Evolutionary conservation across 2,113 vertebrate genomes (phyloP).

Genomic region (Smithornis capensis): DNA sequence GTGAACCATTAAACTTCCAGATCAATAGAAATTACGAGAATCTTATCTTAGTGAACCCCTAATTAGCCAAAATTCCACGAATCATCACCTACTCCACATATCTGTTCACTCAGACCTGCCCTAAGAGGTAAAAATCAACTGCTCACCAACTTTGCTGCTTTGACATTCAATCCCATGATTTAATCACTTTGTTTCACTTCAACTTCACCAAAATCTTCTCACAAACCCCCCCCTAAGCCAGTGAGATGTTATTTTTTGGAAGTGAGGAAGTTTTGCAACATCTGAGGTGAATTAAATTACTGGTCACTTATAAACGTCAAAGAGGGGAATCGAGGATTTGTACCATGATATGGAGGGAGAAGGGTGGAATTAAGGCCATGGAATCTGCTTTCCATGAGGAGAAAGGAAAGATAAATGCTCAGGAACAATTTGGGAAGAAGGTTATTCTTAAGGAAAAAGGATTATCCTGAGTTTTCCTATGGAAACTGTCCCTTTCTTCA

Average conservation of each 20-base stretch:
- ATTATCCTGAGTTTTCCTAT: not conserved
- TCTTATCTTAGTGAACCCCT: not conserved
- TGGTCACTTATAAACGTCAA: not conserved
- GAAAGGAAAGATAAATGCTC: not conserved
- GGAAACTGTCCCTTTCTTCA: not conserved
- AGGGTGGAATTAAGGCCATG: not conserved
- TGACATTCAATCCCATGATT: not conserved
- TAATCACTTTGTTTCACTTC: not conserved
- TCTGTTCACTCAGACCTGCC: not conserved
- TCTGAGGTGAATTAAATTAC: not conserved
- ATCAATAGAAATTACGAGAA: not conserved
- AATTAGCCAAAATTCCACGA: not conserved
- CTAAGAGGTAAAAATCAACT: not conserved
- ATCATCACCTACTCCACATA: not conserved
- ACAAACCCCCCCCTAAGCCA: too few relatives aligned
- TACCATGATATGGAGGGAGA: not conserved
- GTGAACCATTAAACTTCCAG: not conserved
- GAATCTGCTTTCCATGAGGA: not conserved
- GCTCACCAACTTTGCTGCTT: not conserved
- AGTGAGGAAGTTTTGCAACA: not conserved
- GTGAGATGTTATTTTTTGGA: not conserved
- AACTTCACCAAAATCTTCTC: not conserved
- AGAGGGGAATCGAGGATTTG: not conserved
- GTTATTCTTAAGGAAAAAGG: not conserved
- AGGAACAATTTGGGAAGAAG: too few relatives aligned